Conservation (phyloP, 2,888 invertebrate genomes). For the Drosophila neoperkinsi region DNA sequence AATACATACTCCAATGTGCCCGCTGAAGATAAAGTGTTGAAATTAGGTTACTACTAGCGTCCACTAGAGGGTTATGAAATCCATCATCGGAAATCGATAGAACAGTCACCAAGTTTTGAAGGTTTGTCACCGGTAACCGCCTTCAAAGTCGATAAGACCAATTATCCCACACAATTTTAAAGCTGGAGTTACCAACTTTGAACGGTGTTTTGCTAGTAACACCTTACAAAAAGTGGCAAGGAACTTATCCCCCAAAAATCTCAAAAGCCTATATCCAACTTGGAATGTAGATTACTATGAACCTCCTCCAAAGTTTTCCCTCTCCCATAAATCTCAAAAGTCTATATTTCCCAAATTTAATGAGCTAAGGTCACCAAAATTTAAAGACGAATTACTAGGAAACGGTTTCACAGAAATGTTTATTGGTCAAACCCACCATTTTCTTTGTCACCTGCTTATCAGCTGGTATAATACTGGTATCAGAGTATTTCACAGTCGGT, state of each 20-base stretch:
- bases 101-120: background rate
- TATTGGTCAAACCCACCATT: background rate
- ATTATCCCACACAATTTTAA: background rate
- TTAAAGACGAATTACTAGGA: background rate
- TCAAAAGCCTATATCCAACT: background rate
- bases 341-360: background rate
- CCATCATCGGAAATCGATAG: background rate
- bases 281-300: background rate
- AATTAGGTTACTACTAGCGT: background rate
- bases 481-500: background rate
- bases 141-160: too few species aligned
- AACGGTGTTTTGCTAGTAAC: background rate
- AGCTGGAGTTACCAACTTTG: background rate
- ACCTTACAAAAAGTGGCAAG: too few species aligned
- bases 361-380: background rate
- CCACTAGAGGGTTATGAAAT: background rate
- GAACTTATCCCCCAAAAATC: background rate
- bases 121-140: too few species aligned
- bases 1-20: background rate
- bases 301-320: background rate
- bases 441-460: background rate
- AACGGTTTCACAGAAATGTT: too few species aligned
- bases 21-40: background rate
- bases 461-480: background rate
- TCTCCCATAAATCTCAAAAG: background rate